Evolutionary conservation across 2,888 invertebrate genomes (phyloP), one percentile per base, ranked within the genome.

Genomic region (Rhogogaster chlorosoma): DNA sequence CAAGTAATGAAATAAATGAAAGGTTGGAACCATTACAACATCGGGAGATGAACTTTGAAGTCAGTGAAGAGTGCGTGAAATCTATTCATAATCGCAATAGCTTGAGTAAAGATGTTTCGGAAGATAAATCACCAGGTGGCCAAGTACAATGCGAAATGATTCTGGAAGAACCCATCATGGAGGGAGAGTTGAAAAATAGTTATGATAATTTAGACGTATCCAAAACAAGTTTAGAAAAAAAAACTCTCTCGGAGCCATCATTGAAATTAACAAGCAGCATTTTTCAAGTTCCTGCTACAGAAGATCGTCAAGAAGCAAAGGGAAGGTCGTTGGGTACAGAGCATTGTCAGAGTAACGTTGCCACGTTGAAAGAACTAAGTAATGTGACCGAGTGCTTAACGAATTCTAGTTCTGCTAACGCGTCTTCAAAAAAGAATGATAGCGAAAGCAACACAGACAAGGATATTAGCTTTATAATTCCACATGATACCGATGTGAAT

Each of bases 391-490:
- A 45, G 64, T 38, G 38, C 32, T 12, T n/a, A 10, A n/a, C 61
- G 7, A 70, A 45, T 29, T 70, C 29, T 22, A 26, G 3, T 64
- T 83, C 67, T 32, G 22, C 1, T 29, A 29, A 67, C 32, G 22
- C 45, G 32, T 18, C 38, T 49, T 67, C 29, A 1, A 49, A 70
- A 49, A 83, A 83, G 12, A 67, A 67, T 67, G 67, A 70, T 26
- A 67, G 83, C 32, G 49, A 70, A 18, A 70, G 42, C 45, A 45
- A 45, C 45, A 83, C 83, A 5, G 67, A 83, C 10, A 70, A 83
- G 32, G 83, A 83, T 83, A 67, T 83, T 18, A 70, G 67, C 29
- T 83, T 83, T 9, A 9, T 45, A 70, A 83, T 83, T n/a, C 83
- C 83, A 29, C 26, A 67, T 38, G 83, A 83, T 45, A 45, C 64